Evolutionary conservation across 2,888 invertebrate genomes (phyloP), one percentile per base, ranked within the genome.

Genomic region (Corythucha ciliata): DNA sequence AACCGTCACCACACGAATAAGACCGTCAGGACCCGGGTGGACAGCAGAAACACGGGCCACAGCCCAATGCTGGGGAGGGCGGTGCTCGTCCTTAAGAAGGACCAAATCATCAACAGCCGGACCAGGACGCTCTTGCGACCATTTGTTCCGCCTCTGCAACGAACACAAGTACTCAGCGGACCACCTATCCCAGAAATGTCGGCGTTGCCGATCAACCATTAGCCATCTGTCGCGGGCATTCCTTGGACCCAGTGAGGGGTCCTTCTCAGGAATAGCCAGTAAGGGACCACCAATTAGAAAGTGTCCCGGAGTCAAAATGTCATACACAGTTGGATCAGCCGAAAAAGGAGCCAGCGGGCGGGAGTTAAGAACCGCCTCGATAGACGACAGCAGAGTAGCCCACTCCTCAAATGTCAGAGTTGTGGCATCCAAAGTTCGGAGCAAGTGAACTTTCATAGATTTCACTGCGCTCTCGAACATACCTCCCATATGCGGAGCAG

Each of bases 401-500:
- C 64, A 57, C 41, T 65, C 63, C 48, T 66, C 63, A 20, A 55
- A 62, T 1, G 60, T 63, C 7, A 64, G 47, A 5, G 54, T 14
- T 6, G 8, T 4, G 10, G 12, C 18, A 32, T 12, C 20, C 4
- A 40, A 10, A 18, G 29, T 48, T 10, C 26, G 39, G 12, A 20
- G 57, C 6, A 62, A 41, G 48, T 64, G 62, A 22, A 52, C 50
- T 55, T 66, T 66, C 1, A 61, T 59, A 6, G 59, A 58, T 42
- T 65, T 64, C 3, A 65, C 61, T 1, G 59, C 61, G 1, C 63
- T 60, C 47, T 66, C 65, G 63, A 63, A 64, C 1, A 64, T 21
- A 1, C 64, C 64, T 4, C 61, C 65, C 39, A 61, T 58, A 47
- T 64, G 62, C 1, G 63, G 63, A 2, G 62, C 59, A n/a, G 48